Conservation (phyloP, 1,140 invertebrate genomes). For the Pteromalus puparum region DNA sequence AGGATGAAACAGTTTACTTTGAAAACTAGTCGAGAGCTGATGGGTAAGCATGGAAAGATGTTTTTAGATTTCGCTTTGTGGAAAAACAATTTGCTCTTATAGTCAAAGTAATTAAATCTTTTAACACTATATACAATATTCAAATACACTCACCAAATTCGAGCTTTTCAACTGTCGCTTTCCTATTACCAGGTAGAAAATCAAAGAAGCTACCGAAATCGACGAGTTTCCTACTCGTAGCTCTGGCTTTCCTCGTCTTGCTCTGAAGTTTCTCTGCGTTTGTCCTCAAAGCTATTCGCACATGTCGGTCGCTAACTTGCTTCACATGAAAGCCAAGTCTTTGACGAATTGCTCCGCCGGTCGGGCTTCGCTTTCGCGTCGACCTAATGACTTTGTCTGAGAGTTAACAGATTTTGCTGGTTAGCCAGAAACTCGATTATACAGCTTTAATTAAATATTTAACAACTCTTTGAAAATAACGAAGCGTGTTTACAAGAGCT, state of each 20-base stretch:
- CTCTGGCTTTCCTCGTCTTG: no score
- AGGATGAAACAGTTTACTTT: neutral
- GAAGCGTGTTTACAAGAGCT: no score
- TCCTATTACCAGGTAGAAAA: neutral
- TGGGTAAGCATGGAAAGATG: no score
- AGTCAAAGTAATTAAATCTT: no score
- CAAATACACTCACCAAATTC: neutral
- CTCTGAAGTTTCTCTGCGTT: neutral
- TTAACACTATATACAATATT: no score
- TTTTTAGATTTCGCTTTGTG: no score
- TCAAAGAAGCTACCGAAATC: neutral
- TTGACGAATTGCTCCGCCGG: neutral
- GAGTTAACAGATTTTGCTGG: no score
- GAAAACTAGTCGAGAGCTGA: neutral
- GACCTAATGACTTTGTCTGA: neutral
- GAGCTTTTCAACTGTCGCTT: neutral
- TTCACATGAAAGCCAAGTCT: neutral
- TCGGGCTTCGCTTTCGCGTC: neutral
- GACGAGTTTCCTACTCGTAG: neutral
- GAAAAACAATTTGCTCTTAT: no score
- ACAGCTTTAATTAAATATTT: no score
- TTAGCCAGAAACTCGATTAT: no score
- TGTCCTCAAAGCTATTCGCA: neutral
- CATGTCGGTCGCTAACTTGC: neutral
- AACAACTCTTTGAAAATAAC: no score